A percentile compares a stretch with the other conserved stretches of the same genome.
phyloP scores from a whole-genome alignment of 2,888 invertebrate genomes.

The Papilio demoleus region DNA sequence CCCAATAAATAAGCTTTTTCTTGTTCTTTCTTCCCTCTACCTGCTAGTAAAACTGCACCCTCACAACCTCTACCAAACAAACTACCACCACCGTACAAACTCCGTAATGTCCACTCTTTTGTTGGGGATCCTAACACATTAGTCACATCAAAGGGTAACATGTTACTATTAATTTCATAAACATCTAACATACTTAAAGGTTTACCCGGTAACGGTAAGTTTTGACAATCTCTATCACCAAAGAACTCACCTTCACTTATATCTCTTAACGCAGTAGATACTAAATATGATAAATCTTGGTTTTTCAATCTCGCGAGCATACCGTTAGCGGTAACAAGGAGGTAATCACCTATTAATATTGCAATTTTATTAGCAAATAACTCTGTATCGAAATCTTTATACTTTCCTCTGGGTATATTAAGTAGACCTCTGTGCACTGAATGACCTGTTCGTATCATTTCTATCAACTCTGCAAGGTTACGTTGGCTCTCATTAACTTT shows the following conservation, averaged over 20 bases:
- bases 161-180: slow-evolving; percentile 66
- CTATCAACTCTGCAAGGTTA: slow-evolving; percentile 87
- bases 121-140: slow-evolving; percentile 82
- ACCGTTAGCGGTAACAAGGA: slow-evolving; percentile 91
- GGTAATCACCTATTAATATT: slow-evolving; percentile 92
- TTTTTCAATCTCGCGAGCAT: slow-evolving; percentile 89
- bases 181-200: slow-evolving; percentile 64
- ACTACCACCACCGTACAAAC: slow-evolving; percentile 87
- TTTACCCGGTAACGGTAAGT: slow-evolving; percentile 87
- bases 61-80: slow-evolving; percentile 90
- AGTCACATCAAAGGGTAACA: slow-evolving; percentile 67
- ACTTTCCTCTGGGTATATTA: slow-evolving; percentile 74
- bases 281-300: slow-evolving; percentile 90
- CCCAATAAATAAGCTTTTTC: slow-evolving; percentile 90
- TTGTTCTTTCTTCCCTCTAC: slow-evolving; percentile 86
- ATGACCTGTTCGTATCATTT: slow-evolving; percentile 94
- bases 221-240: slow-evolving; percentile 88
- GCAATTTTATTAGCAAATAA: slow-evolving; percentile 95
- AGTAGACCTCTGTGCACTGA: slow-evolving; percentile 88
- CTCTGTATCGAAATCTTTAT: slow-evolving; percentile 86
- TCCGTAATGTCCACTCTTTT: slow-evolving; percentile 88
- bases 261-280: slow-evolving; percentile 91
- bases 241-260: slow-evolving; percentile 93
- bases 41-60: slow-evolving; percentile 89
- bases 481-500: slow-evolving; percentile 81